Base-by-base conservation (phyloP, 2,113 vertebrate species). In the Phrynosoma blainvillii region DNA sequence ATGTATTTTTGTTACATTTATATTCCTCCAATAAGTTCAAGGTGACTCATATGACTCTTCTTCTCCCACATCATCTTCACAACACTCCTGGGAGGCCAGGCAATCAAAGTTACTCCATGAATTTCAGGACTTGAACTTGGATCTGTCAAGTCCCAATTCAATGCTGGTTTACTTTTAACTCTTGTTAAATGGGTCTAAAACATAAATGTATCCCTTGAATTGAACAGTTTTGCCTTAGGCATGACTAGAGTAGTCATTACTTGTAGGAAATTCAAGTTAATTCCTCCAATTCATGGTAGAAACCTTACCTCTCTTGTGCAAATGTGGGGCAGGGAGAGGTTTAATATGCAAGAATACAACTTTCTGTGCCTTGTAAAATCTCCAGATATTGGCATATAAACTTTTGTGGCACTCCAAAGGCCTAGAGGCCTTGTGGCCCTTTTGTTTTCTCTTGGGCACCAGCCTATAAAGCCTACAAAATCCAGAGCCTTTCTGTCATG, bases 371-470 rank as follows among this genome's bases (percentile, higher is more conserved):
- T 65, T 54, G 1, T 65, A 59, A 21, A 40, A 2, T 0, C 66
- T 93, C 87, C 62, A 84, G 32, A 59, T 0, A 71, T 59, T 47
- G 54, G 10, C 2, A 21, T 0, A 4, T 1, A 4, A n/a, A 14
- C 27, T 84, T 85, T 80, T 0, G 36, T 75, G 54, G 54, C 9
- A 11, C 56, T 82, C 75, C 87, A 59, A 66, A 62, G 36, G 4
- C 1, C 0, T 1, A 75, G 82, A 40, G 76, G 5, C 1, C 90
- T 87, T 86, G 30, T 30, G 20, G 1, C 27, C 89, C 32, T 59
- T 90, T 91, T 92, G 82, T 92, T 90, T 90, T 79, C 20, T n/a
- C 68, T 42, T 92, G 85, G 42, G 25, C 6, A 83, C 88, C 71
- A 82, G 80, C 0, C 0, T 87, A 91, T 32, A 11, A 82, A 88